These are phyloP conservation scores for Metopia argyrocephala DNA, from an alignment of 2,888 invertebrate genomes.

Conservation along the genomic window DNA sequence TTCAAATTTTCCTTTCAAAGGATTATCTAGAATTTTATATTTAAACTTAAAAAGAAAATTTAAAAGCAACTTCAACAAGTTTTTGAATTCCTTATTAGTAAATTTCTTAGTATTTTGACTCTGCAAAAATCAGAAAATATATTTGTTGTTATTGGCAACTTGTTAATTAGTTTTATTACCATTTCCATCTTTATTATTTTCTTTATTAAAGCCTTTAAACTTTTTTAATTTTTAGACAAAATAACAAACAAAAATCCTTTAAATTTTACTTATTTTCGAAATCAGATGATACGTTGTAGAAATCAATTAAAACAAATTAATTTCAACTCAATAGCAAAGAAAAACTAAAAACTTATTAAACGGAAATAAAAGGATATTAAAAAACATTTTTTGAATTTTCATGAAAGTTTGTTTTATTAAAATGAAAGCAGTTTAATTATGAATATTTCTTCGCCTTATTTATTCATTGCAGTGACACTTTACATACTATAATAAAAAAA, in stretches of 20 bases:
- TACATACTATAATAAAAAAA: too few relatives aligned
- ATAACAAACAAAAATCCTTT: not conserved
- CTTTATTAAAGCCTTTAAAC: not conserved
- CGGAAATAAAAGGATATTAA: too few relatives aligned
- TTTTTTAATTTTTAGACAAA: not conserved
- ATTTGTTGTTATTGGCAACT: not conserved
- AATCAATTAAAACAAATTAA: conserved; percentile 36
- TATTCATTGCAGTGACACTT: too few relatives aligned
- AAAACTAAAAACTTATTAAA: not conserved
- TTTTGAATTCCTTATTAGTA: not conserved
- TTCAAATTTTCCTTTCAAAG: not conserved
- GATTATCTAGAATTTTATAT: conserved; percentile 3
- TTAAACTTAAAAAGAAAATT: not conserved
- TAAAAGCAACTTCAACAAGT: not conserved
- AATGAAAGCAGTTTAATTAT: too few relatives aligned
- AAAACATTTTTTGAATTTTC: too few relatives aligned
- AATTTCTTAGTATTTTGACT: not conserved
- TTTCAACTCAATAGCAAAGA: not conserved
- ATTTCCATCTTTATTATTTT: not conserved
- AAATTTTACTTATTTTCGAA: conserved; percentile 26
- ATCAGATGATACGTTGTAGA: conserved; percentile 15
- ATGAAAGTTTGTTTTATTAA: too few relatives aligned
- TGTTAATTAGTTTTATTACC: conserved; percentile 29
- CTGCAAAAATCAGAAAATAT: not conserved
- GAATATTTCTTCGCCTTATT: too few relatives aligned